Evolutionary conservation across 2,888 invertebrate genomes (phyloP).

Genomic region (Synanthedon tipuliformis): DNA sequence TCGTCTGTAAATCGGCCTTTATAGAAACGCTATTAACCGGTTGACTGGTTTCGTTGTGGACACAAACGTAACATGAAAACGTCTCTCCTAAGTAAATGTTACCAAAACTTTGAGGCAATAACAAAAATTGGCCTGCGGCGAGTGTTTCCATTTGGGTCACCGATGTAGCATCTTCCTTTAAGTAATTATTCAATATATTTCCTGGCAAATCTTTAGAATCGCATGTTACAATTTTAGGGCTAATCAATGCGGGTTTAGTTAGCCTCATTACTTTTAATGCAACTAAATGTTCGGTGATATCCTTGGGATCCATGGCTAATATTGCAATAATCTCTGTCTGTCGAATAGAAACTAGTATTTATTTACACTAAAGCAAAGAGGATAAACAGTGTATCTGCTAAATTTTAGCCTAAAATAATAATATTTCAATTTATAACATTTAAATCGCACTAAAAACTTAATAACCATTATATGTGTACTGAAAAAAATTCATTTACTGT

Average conservation of each 20-base stretch:
- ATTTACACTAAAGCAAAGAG: too few species aligned
- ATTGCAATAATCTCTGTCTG: background rate
- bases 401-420: too few species aligned
- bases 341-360: too few species aligned
- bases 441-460: too few species aligned
- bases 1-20: constrained; percentile 95
- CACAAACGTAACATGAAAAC: constrained; percentile 96
- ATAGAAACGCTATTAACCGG: constrained; percentile 85
- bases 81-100: constrained; percentile 98
- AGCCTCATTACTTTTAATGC: constrained; percentile 91
- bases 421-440: too few species aligned
- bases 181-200: constrained; percentile 80
- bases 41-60: constrained; percentile 94
- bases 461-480: too few species aligned
- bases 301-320: constrained; percentile 67
- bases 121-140: constrained; percentile 88
- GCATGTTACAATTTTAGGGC: constrained; percentile 83
- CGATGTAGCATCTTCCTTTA: constrained; percentile 87
- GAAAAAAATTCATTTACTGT: too few species aligned
- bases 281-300: constrained; percentile 71
- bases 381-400: too few species aligned
- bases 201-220: constrained; percentile 89
- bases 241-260: constrained; percentile 90
- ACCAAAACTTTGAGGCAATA: constrained; percentile 96
- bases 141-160: constrained; percentile 84